Base-by-base conservation (phyloP, 2,888 invertebrate genomes). In the Perizoma flavofasciatum region DNA sequence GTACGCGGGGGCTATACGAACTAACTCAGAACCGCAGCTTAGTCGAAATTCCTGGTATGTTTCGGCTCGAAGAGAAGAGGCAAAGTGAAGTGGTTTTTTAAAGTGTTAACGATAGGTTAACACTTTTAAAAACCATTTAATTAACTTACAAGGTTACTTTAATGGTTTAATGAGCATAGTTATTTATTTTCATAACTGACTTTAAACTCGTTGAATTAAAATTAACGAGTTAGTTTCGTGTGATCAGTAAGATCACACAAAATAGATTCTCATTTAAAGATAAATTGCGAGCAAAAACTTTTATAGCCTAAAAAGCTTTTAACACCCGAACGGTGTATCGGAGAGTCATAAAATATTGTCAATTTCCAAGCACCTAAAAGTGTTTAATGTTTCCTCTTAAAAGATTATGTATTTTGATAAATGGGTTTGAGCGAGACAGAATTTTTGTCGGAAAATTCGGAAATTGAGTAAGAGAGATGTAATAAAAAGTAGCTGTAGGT, bases 271-370 rank as follows among this genome's bases (percentile, higher is more conserved):
- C 66, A 67, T 63, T 62, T 67, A 63, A 51, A 65, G 61, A 67
- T 67, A 67, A 63, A 67, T 53, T 60, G 67, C 60, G 46, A 48
- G 53, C 53, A 63, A 66, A 65, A 69, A 66, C 63, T 67, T 67
- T 66, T 66, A 67, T 65, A 54, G 65, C 63, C 61, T 56, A 54
- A 56, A 67, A 69, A 67, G 66, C 69, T 69, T 69, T 69, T 69
- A 67, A 66, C 67, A 67, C 66, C 69, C 67, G 49, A 67, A 61
- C 62, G 63, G 64, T 67, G 66, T 69, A 69, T 67, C 66, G 61
- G 65, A 50, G 64, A 63, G 61, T 57, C 67, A 63, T 69, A 63
- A 69, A 66, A 67, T 67, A 69, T 67, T 66, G 67, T 65, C 64
- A 69, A 65, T 65, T 66, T 67, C 57, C 55, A 69, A 69, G 66